Evolutionary conservation across 2,888 invertebrate species (phyloP).

Genomic region (Dicyrtoma fusca): DNA sequence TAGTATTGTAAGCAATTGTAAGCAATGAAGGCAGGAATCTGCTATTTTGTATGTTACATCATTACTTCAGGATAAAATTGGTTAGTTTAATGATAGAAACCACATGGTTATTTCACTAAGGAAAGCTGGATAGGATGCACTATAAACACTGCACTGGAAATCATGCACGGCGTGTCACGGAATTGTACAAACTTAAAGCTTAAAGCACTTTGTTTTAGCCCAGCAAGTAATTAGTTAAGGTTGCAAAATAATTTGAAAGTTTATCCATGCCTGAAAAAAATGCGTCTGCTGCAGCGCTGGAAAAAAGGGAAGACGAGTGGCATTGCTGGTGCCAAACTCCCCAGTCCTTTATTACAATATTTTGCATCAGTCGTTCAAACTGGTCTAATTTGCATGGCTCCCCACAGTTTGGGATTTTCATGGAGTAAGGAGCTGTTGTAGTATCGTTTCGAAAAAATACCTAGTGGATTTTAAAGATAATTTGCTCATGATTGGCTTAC

Average conservation of each 20-base stretch:
- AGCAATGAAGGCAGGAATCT: no score
- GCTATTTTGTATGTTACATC: no score
- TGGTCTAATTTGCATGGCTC: conserved; percentile 67
- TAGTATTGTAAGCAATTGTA: no score
- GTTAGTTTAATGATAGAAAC: no score
- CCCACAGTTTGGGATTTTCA: conserved; percentile 69
- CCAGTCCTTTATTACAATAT: conserved; percentile 22
- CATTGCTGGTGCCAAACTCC: conserved; percentile 21
- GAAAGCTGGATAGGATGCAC: neutral
- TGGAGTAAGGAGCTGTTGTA: conserved; percentile 61
- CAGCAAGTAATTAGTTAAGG: neutral
- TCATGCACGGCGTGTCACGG: neutral
- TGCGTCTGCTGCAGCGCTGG: neutral
- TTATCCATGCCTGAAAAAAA: conserved; percentile 32
- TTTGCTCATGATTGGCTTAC: no score
- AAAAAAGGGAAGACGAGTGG: conserved; percentile 8
- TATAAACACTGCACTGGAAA: neutral
- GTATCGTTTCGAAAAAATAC: conserved; percentile 66
- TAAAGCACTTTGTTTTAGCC: neutral
- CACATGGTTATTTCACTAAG: no score
- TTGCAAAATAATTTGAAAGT: conserved; percentile 16
- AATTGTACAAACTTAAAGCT: neutral
- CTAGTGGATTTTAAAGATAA: conserved; percentile 60
- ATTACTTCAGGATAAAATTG: no score
- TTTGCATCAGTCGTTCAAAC: conserved; percentile 62